phyloP scores from a whole-genome alignment of 2,888 invertebrate species.

The Eupelmus urozonus region DNA sequence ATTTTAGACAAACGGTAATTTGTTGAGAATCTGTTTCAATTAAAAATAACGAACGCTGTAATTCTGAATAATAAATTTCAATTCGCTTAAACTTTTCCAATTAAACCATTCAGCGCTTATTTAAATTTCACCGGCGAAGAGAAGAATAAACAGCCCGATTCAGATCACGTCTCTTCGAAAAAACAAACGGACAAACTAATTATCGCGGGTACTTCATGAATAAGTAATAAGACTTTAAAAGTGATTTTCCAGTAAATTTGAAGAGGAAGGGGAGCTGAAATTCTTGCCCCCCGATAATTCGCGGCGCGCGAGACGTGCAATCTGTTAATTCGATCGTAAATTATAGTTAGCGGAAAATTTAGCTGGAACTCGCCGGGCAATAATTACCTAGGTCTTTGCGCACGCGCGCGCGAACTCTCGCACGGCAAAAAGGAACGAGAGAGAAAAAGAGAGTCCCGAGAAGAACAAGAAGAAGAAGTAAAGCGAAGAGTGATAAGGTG shows the following conservation, averaged over 20 bases:
- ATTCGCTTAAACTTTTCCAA: neutral
- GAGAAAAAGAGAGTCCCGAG: conserved; percentile 51
- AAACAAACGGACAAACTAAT: conserved; percentile 23
- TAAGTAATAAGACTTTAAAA: conserved; percentile 40
- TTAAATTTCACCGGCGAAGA: neutral
- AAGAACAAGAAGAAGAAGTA: conserved; percentile 27
- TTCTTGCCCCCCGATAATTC: conserved; percentile 39
- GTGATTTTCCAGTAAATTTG: conserved; percentile 46
- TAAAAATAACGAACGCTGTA: too few relatives aligned
- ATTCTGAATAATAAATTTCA: too few relatives aligned
- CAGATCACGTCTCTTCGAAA: neutral
- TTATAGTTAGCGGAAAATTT: conserved; percentile 73
- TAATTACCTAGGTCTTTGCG: conserved; percentile 71
- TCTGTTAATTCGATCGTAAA: conserved; percentile 75
- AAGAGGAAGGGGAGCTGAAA: conserved; percentile 41
- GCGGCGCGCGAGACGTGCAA: conserved; percentile 64
- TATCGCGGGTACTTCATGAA: conserved; percentile 34
- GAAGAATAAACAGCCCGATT: neutral
- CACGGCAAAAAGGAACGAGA: conserved; percentile 36
- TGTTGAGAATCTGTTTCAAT: too few relatives aligned
- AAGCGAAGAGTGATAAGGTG: conserved; percentile 29
- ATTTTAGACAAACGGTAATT: too few relatives aligned
- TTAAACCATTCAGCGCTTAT: neutral
- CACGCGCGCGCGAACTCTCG: conserved; percentile 47
- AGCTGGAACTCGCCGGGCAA: conserved; percentile 70